Conservation (phyloP, 2,888 invertebrate genomes). For the Caenorhabditis imperialis region DNA sequence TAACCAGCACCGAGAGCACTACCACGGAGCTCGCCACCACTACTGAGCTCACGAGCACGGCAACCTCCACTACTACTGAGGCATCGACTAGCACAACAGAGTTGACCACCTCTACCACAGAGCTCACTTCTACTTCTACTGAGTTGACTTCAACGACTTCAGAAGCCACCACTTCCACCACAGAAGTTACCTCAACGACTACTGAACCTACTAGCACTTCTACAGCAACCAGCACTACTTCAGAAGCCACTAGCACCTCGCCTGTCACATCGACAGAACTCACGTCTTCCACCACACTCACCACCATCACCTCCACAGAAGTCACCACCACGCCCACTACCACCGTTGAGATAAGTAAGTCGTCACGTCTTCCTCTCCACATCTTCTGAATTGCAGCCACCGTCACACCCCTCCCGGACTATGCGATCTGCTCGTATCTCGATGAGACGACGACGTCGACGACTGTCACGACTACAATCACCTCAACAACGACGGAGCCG, state of each 20-base stretch:
- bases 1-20: slow-evolving; percentile 12
- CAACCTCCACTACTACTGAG: slow-evolving; percentile 9
- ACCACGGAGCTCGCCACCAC: slow-evolving; percentile 8
- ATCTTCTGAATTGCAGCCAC: slow-evolving; percentile 26
- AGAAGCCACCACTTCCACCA: too few species aligned
- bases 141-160: too few species aligned
- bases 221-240: neutral
- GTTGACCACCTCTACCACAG: too few species aligned
- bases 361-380: neutral
- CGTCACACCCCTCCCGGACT: slow-evolving; percentile 9
- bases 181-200: neutral
- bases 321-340: slow-evolving; percentile 7
- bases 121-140: neutral
- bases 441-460: slow-evolving; percentile 34
- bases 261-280: too few species aligned
- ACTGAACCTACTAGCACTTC: too few species aligned
- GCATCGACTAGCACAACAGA: neutral
- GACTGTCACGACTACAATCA: slow-evolving; percentile 26
- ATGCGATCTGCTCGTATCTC: slow-evolving; percentile 37
- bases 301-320: neutral
- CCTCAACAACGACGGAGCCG: slow-evolving; percentile 12
- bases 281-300: neutral
- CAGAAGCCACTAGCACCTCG: neutral
- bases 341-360: neutral
- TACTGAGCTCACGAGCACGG: slow-evolving; percentile 1